These are phyloP conservation scores for Pangasianodon gigas DNA, from an alignment of 2,113 vertebrate species.

Conservation along the genomic window DNA sequence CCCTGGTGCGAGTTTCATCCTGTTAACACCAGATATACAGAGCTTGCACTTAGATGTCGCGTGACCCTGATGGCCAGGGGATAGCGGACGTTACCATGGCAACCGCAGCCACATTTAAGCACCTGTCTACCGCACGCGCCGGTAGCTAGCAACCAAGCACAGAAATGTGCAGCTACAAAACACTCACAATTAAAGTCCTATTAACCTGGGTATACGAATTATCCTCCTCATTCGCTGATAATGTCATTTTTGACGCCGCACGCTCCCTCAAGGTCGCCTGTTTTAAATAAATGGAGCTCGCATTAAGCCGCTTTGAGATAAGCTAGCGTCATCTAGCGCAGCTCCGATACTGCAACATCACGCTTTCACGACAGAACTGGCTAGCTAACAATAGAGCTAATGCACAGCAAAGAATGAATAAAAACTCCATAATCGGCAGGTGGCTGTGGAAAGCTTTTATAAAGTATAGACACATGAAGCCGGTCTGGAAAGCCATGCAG, in stretches of 20 bases:
- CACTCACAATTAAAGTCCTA: no score
- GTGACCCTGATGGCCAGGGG: background rate
- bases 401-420: background rate
- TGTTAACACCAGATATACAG: no score
- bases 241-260: background rate
- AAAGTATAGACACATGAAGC: background rate
- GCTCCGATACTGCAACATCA: conserved; percentile 18
- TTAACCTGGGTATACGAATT: background rate
- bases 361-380: background rate
- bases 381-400: background rate
- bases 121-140: background rate
- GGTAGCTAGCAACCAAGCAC: background rate
- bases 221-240: background rate
- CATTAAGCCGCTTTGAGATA: background rate
- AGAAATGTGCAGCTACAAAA: background rate
- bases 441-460: background rate
- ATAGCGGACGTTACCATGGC: conserved; percentile 5
- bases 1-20: background rate
- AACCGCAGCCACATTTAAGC: background rate
- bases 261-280: background rate
- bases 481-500: background rate
- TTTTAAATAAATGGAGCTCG: background rate
- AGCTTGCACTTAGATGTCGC: background rate
- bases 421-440: background rate
- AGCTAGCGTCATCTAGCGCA: conserved; percentile 5